Conservation (phyloP, 2,888 invertebrate species). For the Linnaemya tessellans region DNA sequence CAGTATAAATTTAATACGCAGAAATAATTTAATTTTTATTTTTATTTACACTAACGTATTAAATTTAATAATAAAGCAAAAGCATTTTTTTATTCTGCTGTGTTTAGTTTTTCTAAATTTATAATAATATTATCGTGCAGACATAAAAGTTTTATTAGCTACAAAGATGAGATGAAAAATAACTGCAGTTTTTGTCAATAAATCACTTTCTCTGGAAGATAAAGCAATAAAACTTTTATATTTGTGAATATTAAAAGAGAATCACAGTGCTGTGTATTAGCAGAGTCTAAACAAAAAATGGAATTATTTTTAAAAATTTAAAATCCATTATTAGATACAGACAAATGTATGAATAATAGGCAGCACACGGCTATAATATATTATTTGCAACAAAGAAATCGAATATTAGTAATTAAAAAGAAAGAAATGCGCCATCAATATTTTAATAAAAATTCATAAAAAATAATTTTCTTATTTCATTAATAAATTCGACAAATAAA, state of each 20-base stretch:
- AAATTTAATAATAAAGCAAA: constrained; percentile 12
- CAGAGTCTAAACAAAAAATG: constrained; percentile 10
- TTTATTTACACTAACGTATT: not conserved
- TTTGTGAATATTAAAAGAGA: constrained; percentile 39
- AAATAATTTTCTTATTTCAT: not conserved
- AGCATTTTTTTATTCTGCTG: not conserved
- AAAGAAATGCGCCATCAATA: too few species aligned
- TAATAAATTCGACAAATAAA: too few species aligned
- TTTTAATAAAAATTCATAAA: not conserved
- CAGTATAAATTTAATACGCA: not conserved
- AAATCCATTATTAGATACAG: not conserved
- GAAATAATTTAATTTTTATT: not conserved
- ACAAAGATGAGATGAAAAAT: constrained; percentile 51
- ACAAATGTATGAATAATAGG: not conserved
- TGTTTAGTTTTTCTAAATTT: constrained; percentile 21
- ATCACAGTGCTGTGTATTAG: constrained; percentile 18
- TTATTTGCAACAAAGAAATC: too few species aligned
- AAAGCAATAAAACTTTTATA: constrained; percentile 56
- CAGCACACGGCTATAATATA: too few species aligned
- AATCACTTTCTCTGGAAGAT: constrained; percentile 78
- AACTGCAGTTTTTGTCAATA: constrained; percentile 77
- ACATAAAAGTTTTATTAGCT: constrained; percentile 28
- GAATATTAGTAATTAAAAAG: too few species aligned
- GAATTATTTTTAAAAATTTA: not conserved
- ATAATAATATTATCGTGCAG: constrained; percentile 16